A percentile compares a stretch with the other conserved stretches of the same genome.
Evolutionary conservation across 2,888 invertebrate species (phyloP).

Genomic region (Cerastis rubricosa): DNA sequence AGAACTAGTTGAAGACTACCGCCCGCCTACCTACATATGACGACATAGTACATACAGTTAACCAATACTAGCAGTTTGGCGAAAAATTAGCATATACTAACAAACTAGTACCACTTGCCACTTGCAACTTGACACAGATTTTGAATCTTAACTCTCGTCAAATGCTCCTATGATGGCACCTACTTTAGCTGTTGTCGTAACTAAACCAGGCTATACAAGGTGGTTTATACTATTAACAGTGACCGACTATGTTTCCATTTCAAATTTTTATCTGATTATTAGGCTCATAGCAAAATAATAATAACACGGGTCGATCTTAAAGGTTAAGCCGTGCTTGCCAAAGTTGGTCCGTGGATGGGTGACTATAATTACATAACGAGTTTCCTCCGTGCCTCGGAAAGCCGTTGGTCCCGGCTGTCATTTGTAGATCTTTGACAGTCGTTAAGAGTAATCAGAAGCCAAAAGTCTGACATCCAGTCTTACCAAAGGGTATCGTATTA

Average conservation of each 20-base stretch:
- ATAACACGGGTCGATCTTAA: too few species aligned
- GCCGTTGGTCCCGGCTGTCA: too few species aligned
- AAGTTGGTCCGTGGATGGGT: too few species aligned
- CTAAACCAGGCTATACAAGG: not conserved
- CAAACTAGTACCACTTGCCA: slow-evolving; percentile 3
- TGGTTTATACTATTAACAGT: not conserved
- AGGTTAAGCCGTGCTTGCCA: too few species aligned
- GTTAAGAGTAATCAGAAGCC: too few species aligned
- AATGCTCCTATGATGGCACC: slow-evolving; percentile 1
- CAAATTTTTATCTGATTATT: too few species aligned
- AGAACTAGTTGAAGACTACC: slow-evolving; percentile 29
- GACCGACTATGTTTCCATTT: not conserved
- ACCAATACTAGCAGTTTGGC: slow-evolving; percentile 37
- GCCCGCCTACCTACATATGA: slow-evolving; percentile 27
- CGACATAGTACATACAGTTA: slow-evolving; percentile 42
- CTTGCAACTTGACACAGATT: slow-evolving; percentile 54
- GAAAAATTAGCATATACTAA: slow-evolving; percentile 54
- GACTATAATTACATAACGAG: too few species aligned
- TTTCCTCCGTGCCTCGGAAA: too few species aligned
- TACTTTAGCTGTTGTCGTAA: not conserved
- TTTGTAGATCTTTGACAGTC: too few species aligned
- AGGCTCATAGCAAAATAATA: too few species aligned
- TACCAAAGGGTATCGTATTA: too few species aligned
- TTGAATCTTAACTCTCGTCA: slow-evolving; percentile 15
- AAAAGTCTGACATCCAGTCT: too few species aligned